Evolutionary conservation across 2,113 vertebrate species (phyloP), one percentile per base, ranked within the genome.

Genomic region (Podocnemis expansa): DNA sequence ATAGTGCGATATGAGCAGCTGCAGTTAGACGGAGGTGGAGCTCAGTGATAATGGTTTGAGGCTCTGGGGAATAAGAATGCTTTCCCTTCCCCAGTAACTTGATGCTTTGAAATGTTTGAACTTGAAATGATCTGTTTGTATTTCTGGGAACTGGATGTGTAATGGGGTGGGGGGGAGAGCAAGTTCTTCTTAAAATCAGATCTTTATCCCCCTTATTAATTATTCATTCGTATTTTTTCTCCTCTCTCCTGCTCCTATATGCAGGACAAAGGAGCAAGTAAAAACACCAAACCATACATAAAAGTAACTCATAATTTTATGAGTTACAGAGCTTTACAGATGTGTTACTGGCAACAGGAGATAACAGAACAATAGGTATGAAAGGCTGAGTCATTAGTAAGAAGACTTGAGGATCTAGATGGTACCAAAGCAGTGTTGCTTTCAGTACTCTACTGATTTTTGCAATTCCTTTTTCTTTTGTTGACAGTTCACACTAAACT

Each of bases 341-440:
- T 19, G 63, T 92, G 41, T 80, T 94, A 85, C 31, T 95, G 54
- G 54, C 17, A 75, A 1, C n/a, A 89, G 78, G 82, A 88, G 89
- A 58, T 51, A 93, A 45, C 31, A 80, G 83, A 86, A 89, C 27
- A n/a, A 73, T 70, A 25, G 78, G 34, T 84, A 79, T 87, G 79
- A 94, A 96, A 82, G 58, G 34, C 55, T 95, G 84, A 38, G 51
- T 89, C 1, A 3, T 89, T 94, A 81, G 85, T 82, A 11, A 80
- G 76, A 92, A 88, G 81, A 21, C 76, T 92, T 88, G 60, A 3
- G 94, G 89, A 89, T 24, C 81, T 92, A 89, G 82, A 27, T 94
- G 85, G 87, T 55, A 82, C 89, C 76, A 51, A 70, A 85, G 81
- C 87, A 70, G 24, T 78, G 45, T 27, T 93, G 80, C 76, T 94